Conservation (phyloP, 2,113 vertebrate species). For the Nicator chloris region DNA sequence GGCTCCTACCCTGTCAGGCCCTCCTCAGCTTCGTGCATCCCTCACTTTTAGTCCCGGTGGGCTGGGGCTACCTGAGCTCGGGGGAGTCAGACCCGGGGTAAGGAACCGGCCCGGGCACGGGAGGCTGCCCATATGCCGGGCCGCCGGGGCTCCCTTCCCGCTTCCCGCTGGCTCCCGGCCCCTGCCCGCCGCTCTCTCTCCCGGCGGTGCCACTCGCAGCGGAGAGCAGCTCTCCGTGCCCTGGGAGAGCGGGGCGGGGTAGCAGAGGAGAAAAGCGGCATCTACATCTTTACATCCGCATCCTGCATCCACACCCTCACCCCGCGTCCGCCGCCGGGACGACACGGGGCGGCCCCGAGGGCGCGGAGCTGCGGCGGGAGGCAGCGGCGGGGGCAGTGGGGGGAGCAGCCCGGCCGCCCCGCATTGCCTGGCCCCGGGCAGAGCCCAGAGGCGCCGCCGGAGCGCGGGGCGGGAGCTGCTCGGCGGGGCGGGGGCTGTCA, state of each 20-base stretch:
- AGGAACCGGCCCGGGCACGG: no score
- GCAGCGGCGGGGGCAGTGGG: no score
- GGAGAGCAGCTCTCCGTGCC: background rate
- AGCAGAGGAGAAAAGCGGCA: background rate
- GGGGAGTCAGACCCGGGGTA: background rate
- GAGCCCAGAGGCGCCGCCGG: background rate
- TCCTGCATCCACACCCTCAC: background rate
- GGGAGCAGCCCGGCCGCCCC: no score
- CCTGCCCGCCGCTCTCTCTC: background rate
- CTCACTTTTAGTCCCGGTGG: background rate
- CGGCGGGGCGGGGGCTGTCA: background rate
- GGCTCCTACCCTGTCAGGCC: fast-evolving
- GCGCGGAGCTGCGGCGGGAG: background rate
- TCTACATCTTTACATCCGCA: background rate
- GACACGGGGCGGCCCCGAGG: background rate
- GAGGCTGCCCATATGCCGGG: no score
- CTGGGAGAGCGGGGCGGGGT: fast-evolving
- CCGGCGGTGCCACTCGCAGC: background rate
- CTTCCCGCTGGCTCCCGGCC: background rate
- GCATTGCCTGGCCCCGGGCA: background rate
- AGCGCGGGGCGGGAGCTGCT: slow-evolving; percentile 16
- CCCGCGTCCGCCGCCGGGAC: background rate
- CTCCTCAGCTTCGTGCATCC: background rate
- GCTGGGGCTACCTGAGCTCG: background rate
- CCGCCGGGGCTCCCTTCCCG: background rate